Conservation (phyloP, 2,888 invertebrate genomes). For the Andrena camellia region DNA sequence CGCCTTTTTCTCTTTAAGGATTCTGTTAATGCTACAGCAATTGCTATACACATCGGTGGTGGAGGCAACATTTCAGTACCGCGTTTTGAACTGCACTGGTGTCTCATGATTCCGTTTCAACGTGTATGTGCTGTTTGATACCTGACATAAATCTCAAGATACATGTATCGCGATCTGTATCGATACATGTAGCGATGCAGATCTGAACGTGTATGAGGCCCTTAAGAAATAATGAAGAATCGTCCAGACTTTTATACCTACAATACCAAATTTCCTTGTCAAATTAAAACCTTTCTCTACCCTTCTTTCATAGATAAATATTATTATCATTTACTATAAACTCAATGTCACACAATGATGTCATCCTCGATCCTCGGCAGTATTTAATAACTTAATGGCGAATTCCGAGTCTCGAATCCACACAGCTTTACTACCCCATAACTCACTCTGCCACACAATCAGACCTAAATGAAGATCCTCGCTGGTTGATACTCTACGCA, state of each 20-base stretch:
- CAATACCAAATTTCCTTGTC: not conserved
- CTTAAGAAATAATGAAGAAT: not conserved
- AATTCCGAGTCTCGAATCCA: not conserved
- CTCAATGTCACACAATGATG: not conserved
- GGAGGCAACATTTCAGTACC: too few species aligned
- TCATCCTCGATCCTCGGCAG: not conserved
- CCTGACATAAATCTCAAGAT: too few species aligned
- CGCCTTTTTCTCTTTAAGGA: too few species aligned
- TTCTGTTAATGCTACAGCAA: too few species aligned
- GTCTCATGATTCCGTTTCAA: too few species aligned
- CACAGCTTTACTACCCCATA: slow-evolving; percentile 22
- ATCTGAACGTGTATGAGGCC: too few species aligned
- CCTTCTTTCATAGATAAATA: not conserved
- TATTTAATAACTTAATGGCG: slow-evolving; percentile 33
- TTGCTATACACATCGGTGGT: too few species aligned
- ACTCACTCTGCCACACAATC: slow-evolving; percentile 1
- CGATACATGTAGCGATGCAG: too few species aligned
- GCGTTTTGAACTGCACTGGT: too few species aligned
- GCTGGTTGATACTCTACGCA: not conserved
- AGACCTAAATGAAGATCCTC: slow-evolving; percentile 2
- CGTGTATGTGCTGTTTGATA: too few species aligned
- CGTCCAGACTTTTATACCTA: not conserved
- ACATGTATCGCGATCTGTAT: too few species aligned
- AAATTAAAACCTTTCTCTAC: not conserved
- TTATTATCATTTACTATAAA: not conserved